A percentile compares a stretch with the other conserved stretches of the same genome.
Conservation (phyloP, 2,888 invertebrate genomes). For the Microctonus brassicae region DNA sequence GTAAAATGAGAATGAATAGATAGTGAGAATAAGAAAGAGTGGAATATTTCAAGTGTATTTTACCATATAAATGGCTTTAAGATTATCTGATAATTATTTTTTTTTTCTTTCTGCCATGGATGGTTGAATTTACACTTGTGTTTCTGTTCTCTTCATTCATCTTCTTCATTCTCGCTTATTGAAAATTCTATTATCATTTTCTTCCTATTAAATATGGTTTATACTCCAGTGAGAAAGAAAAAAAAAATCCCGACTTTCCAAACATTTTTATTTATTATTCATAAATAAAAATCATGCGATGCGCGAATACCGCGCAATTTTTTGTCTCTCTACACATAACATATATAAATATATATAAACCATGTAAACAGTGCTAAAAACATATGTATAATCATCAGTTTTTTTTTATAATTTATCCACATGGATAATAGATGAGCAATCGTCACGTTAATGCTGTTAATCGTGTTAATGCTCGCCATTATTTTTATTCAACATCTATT, state of each 20-base stretch:
- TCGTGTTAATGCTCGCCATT: slow-evolving; percentile 12
- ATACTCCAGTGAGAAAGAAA: too few species aligned
- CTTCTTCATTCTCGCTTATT: neutral
- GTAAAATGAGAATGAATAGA: neutral
- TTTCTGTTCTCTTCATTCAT: neutral
- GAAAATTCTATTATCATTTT: neutral
- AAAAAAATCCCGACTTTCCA: too few species aligned
- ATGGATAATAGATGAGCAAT: neutral
- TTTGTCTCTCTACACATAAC: too few species aligned
- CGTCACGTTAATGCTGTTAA: slow-evolving; percentile 11
- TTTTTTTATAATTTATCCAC: slow-evolving; percentile 14
- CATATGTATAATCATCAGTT: neutral
- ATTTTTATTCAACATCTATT: neutral
- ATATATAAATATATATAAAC: neutral
- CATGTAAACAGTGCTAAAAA: neutral
- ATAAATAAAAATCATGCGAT: too few species aligned
- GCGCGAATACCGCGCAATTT: too few species aligned
- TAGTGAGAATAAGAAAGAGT: neutral
- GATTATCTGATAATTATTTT: neutral
- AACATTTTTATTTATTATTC: too few species aligned
- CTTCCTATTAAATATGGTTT: too few species aligned
- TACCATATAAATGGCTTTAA: neutral
- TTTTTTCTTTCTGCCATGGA: neutral
- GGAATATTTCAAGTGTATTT: neutral
- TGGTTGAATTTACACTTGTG: neutral